These are phyloP conservation scores for Macrophya alboannulata DNA, from an alignment of 2,888 invertebrate genomes.

Conservation along the genomic window DNA sequence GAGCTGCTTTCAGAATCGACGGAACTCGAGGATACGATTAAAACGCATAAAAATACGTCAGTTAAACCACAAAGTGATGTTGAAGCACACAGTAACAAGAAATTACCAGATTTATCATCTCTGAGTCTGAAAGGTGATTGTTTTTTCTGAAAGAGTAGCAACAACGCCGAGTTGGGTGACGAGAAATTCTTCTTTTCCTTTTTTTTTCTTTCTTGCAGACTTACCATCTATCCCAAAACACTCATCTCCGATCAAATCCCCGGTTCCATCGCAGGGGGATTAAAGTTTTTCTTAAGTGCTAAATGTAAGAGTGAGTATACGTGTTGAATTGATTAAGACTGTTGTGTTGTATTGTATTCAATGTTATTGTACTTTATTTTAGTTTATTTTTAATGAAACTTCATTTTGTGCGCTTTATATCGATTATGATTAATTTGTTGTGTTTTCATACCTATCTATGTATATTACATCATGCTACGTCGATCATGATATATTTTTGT, in stretches of 20 bases:
- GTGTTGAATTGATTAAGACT: background rate
- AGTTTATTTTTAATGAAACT: slow-evolving; percentile 20
- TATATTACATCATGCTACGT: background rate
- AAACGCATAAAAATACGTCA: background rate
- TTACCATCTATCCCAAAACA: slow-evolving; percentile 62
- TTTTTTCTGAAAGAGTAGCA: background rate
- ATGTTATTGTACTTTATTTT: slow-evolving; percentile 12
- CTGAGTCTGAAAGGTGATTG: slow-evolving; percentile 71
- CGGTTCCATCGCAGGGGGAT: slow-evolving; percentile 40
- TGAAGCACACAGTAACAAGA: slow-evolving; percentile 44
- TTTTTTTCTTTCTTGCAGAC: slow-evolving; percentile 61
- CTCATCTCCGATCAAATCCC: slow-evolving; percentile 27
- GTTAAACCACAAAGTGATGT: background rate
- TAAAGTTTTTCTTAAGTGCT: slow-evolving; percentile 15
- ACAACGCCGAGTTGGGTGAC: background rate
- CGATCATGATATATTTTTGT: slow-evolving; percentile 22
- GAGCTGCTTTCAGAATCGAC: slow-evolving; percentile 81
- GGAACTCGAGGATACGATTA: background rate
- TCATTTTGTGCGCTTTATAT: background rate
- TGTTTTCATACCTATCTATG: background rate
- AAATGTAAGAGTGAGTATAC: background rate
- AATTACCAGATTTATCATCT: slow-evolving; percentile 67
- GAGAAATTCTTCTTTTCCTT: background rate
- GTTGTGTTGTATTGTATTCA: background rate
- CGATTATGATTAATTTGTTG: background rate